Conservation (phyloP, 2,888 invertebrate species). For the Drosophila stalkeri region DNA sequence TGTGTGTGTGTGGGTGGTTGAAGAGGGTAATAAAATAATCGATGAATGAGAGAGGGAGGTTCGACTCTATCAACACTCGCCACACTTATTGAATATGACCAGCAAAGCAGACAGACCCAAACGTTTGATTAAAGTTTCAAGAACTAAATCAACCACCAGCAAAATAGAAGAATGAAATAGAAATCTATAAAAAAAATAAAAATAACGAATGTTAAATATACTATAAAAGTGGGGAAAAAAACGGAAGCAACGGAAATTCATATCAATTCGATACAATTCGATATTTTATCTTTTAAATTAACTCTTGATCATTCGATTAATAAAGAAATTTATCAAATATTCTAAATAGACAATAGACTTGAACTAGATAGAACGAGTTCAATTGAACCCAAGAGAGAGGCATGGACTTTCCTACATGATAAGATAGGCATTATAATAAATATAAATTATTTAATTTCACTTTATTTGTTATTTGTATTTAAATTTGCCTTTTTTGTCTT, state of each 20-base stretch:
- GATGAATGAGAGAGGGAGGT: conserved; percentile 44
- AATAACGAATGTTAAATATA: conserved; percentile 14
- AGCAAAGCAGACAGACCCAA: conserved; percentile 12
- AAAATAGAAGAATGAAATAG: conserved; percentile 3
- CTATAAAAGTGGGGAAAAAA: conserved; percentile 1
- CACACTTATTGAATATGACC: conserved; percentile 41
- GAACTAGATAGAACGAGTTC: not conserved
- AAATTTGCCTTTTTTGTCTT: not conserved
- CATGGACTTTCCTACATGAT: not conserved
- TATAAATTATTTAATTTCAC: not conserved
- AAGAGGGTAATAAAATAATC: conserved; percentile 68
- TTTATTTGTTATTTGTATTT: not conserved
- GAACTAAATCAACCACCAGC: conserved; percentile 50
- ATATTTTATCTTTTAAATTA: not conserved
- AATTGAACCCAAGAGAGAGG: not conserved
- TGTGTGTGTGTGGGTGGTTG: conserved; percentile 44
- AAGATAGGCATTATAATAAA: conserved; percentile 4
- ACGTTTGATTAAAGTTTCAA: conserved; percentile 46
- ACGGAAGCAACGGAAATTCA: not conserved
- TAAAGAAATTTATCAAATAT: not conserved
- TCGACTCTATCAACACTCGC: conserved; percentile 46
- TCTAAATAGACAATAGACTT: not conserved
- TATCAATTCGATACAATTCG: not conserved
- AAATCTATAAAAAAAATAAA: not conserved
- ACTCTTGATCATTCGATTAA: not conserved